phyloP scores from a whole-genome alignment of 2,797 vertebrate genomes.

The Scyliorhinus canicula region DNA sequence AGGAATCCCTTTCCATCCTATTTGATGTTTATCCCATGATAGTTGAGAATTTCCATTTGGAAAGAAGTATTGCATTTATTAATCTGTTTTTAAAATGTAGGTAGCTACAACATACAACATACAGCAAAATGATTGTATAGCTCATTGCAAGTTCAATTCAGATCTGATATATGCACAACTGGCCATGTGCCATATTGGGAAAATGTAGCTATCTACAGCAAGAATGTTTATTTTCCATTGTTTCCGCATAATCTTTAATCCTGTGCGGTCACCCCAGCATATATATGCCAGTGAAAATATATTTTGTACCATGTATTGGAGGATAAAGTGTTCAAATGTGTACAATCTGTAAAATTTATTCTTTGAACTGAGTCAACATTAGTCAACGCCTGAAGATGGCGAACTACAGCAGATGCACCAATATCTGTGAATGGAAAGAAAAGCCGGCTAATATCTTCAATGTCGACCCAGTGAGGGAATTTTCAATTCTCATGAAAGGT shows the following conservation, averaged over 20 bases:
- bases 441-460: background rate
- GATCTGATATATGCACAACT: background rate
- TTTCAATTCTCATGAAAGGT: background rate
- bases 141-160: background rate
- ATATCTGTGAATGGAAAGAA: background rate
- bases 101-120: background rate
- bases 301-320: background rate
- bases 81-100: background rate
- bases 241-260: too few species aligned
- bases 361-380: background rate
- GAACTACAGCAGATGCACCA: background rate
- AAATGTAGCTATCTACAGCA: background rate
- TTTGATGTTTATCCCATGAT: background rate
- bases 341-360: background rate
- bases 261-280: background rate
- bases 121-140: background rate
- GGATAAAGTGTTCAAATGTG: background rate
- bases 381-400: background rate
- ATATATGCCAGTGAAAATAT: background rate
- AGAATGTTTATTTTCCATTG: background rate
- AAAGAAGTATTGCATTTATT: background rate
- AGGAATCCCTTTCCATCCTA: background rate
- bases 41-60: background rate
- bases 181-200: background rate
- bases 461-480: background rate